phyloP scores from a whole-genome alignment of 2,113 vertebrate species.

The Phaetusa simplex region DNA sequence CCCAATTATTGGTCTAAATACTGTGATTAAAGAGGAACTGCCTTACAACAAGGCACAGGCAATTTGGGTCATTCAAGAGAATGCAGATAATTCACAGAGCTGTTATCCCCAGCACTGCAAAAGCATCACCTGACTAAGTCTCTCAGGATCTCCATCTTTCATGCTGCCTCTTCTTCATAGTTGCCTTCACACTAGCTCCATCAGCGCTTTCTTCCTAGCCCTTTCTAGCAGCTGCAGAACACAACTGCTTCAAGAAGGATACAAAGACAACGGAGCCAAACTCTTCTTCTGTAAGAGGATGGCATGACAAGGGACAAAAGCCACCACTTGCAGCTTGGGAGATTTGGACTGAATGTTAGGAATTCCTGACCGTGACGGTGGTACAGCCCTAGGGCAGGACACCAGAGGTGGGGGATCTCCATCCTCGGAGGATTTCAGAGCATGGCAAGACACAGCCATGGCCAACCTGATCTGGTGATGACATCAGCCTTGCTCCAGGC shows the following conservation, averaged over 20 bases:
- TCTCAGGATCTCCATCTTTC: neutral
- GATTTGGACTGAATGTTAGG: neutral
- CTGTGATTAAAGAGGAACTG: neutral
- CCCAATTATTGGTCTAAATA: neutral
- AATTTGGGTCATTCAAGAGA: neutral
- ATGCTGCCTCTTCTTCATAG: neutral
- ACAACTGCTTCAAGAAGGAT: neutral
- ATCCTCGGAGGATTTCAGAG: neutral
- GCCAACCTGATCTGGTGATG: neutral
- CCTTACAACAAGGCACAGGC: neutral
- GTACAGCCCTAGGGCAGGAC: neutral
- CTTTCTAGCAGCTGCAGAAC: neutral
- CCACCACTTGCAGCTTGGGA: neutral
- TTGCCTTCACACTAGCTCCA: neutral
- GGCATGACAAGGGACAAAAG: neutral
- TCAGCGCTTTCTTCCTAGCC: neutral
- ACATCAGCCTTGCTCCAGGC: neutral
- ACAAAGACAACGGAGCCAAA: neutral
- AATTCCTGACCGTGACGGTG: rapidly evolving
- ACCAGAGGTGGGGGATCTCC: neutral
- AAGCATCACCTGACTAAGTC: neutral
- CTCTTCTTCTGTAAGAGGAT: neutral
- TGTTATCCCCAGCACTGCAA: neutral
- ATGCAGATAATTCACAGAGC: neutral
- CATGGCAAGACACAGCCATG: neutral